Percentiles rank a stretch among this genome's conserved stretches.
Evolutionary conservation across 2,888 invertebrate species (phyloP).

Genomic region (Cheilosia vernalis): DNA sequence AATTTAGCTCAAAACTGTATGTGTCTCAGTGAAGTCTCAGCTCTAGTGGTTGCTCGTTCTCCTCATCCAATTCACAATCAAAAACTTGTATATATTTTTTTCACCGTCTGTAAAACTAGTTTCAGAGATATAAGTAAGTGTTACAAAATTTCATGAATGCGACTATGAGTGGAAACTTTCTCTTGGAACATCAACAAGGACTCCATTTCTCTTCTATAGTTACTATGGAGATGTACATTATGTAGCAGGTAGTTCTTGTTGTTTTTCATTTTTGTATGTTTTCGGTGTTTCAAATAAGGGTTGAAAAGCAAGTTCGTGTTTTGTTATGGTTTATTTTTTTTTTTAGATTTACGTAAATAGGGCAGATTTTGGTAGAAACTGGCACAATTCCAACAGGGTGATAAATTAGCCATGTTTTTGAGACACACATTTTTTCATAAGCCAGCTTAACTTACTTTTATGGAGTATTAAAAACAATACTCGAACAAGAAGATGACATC

Average conservation of each 20-base stretch:
- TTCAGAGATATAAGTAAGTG: conserved; percentile 9
- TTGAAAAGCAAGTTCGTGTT: not conserved
- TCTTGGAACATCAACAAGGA: not conserved
- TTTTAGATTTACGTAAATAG: not conserved
- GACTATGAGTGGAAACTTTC: not conserved
- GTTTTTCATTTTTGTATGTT: not conserved
- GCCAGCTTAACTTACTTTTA: too few relatives aligned
- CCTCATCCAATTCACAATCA: too few relatives aligned
- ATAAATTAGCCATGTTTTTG: not conserved
- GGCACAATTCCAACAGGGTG: not conserved
- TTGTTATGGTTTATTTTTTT: not conserved
- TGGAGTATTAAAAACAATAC: too few relatives aligned
- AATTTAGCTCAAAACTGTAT: not conserved
- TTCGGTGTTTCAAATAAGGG: not conserved
- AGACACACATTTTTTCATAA: too few relatives aligned
- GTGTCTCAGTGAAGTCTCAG: not conserved
- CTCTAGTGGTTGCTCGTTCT: too few relatives aligned
- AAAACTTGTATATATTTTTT: too few relatives aligned
- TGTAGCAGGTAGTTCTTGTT: too few relatives aligned
- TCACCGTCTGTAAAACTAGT: conserved; percentile 15
- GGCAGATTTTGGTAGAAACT: not conserved
- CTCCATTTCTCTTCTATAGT: not conserved
- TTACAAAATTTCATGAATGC: conserved; percentile 12
- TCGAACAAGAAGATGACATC: too few relatives aligned
- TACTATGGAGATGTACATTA: not conserved